These are phyloP conservation scores for Argopecten irradians DNA, from an alignment of 1,140 invertebrate species.

Conservation along the genomic window DNA sequence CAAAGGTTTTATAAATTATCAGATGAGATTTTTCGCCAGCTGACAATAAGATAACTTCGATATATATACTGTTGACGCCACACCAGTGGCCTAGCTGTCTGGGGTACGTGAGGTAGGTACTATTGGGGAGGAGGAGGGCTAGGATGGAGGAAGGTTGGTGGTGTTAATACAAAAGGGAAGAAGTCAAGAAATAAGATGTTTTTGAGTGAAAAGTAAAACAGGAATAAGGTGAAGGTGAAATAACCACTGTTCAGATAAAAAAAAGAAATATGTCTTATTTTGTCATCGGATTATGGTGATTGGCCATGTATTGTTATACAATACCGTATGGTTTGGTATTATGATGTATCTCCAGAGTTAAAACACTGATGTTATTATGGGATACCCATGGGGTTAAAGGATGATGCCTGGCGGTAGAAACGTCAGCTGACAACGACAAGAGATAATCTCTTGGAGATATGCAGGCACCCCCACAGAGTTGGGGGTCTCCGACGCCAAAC, in stretches of 20 bases:
- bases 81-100: neutral
- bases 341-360: neutral
- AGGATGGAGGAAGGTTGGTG: neutral
- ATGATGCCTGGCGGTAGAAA: neutral
- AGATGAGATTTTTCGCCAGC: neutral
- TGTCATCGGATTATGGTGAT: too few species aligned
- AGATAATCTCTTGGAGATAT: neutral
- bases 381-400: neutral
- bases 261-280: too few species aligned
- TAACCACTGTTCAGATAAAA: too few species aligned
- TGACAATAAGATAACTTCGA: neutral
- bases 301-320: neutral
- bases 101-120: neutral
- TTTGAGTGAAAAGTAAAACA: too few species aligned
- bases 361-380: neutral
- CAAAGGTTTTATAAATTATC: neutral
- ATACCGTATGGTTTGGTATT: neutral
- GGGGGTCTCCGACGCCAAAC: neutral
- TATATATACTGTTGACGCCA: neutral
- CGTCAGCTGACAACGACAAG: conserved; percentile 6
- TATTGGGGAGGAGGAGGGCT: neutral
- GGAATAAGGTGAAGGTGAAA: too few species aligned
- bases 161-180: neutral
- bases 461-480: neutral
- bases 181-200: too few species aligned